These are phyloP conservation scores for Uloborus plumipes DNA, from an alignment of 2,888 invertebrate genomes.

Conservation along the genomic window DNA sequence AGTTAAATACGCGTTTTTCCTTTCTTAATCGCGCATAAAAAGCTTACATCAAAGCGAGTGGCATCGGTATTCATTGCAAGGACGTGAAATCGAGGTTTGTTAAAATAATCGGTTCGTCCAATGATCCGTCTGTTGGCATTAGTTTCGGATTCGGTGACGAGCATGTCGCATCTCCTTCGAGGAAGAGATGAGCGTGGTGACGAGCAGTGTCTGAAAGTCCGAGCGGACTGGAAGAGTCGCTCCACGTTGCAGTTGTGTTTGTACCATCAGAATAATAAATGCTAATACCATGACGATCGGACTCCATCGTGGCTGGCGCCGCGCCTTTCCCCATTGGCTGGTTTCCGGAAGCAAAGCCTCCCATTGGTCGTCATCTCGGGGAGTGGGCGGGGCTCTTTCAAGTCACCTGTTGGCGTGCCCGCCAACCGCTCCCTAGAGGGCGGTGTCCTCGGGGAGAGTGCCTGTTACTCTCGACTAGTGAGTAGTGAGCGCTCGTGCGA, in stretches of 20 bases:
- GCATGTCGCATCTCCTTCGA: not conserved
- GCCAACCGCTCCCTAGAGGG: constrained; percentile 65
- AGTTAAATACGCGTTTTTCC: too few relatives aligned
- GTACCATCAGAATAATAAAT: constrained; percentile 64
- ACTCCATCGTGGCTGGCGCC: constrained; percentile 47
- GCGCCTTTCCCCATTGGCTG: constrained; percentile 55
- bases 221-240: constrained; percentile 46
- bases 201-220: constrained; percentile 16
- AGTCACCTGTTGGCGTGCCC: constrained; percentile 65
- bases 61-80: too few relatives aligned
- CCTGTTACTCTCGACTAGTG: constrained; percentile 62
- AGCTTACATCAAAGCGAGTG: too few relatives aligned
- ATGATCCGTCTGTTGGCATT: too few relatives aligned
- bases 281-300: constrained; percentile 63
- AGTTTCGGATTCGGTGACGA: not conserved
- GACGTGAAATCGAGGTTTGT: too few relatives aligned
- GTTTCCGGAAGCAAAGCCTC: constrained; percentile 19
- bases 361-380: constrained; percentile 43
- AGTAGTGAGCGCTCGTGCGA: constrained; percentile 62
- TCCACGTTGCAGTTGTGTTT: constrained; percentile 47
- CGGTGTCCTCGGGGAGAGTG: constrained; percentile 63
- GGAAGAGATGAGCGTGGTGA: not conserved
- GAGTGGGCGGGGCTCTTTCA: constrained; percentile 49
- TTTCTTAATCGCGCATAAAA: too few relatives aligned
- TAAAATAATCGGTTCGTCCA: not conserved